phyloP scores from a whole-genome alignment of 2,797 vertebrate species.

The Sternotherus odoratus region DNA sequence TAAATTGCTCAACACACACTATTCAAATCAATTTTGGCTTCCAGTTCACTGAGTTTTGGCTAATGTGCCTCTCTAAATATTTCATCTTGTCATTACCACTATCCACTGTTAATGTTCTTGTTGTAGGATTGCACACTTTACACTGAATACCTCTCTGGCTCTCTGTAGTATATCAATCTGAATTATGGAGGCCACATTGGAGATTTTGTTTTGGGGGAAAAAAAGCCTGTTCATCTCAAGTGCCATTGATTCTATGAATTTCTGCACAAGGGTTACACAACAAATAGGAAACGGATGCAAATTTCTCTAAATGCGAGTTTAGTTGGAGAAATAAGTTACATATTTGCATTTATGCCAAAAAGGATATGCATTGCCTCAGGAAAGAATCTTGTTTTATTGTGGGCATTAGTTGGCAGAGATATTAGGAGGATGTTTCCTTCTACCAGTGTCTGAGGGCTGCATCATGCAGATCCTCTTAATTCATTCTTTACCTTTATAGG shows the following conservation, averaged over 20 bases:
- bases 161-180: background rate
- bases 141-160: background rate
- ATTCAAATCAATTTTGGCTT: background rate
- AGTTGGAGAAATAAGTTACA: slow-evolving; percentile 5
- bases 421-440: background rate
- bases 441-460: background rate
- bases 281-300: background rate
- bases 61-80: background rate
- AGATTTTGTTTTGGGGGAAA: background rate
- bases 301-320: slow-evolving; percentile 26
- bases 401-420: background rate
- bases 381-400: background rate
- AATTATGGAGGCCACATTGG: slow-evolving; percentile 33
- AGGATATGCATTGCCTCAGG: background rate
- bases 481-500: background rate
- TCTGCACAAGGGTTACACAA: background rate
- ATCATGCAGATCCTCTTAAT: background rate
- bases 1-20: background rate
- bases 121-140: background rate
- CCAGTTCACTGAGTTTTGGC: background rate
- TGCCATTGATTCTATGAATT: background rate
- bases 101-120: background rate
- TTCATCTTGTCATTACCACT: slow-evolving; percentile 32
- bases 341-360: background rate
- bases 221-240: slow-evolving; percentile 5